Conservation (phyloP, 2,888 invertebrate genomes). For the Stegana nigrithorax region DNA sequence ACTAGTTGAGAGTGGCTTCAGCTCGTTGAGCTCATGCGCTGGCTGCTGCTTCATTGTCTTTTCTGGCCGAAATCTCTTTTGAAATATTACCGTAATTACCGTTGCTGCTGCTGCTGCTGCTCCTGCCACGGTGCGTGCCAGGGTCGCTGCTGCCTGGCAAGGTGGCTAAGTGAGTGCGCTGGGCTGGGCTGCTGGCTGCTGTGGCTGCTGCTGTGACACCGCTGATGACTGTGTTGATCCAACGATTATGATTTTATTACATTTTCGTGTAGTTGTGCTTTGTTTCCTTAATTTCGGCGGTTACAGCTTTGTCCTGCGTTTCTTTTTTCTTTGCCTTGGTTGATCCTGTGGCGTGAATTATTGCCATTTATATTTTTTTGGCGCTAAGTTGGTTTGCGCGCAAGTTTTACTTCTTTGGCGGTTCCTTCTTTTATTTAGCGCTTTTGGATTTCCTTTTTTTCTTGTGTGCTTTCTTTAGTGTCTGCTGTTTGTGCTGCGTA, state of each 20-base stretch:
- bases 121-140: constrained; percentile 17
- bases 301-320: constrained; percentile 25
- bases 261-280: constrained; percentile 57
- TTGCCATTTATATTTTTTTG: constrained; percentile 35
- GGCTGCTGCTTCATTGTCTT: constrained; percentile 50
- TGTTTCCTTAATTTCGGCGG: constrained; percentile 52
- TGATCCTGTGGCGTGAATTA: constrained; percentile 51
- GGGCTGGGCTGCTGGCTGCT: constrained; percentile 14
- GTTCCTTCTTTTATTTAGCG: constrained; percentile 10
- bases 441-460: constrained; percentile 6
- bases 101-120: constrained; percentile 32
- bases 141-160: constrained; percentile 20
- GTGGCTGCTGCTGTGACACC: constrained; percentile 58
- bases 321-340: neutral
- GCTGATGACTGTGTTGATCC: constrained; percentile 67
- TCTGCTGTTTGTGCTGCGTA: neutral
- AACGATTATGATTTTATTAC: constrained; percentile 67
- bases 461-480: neutral
- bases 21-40: no score
- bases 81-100: constrained; percentile 67
- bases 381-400: neutral
- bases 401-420: neutral
- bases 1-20: no score
- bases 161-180: constrained; percentile 28
- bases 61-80: constrained; percentile 61